These are phyloP conservation scores for Tonatia bakeri DNA, from an alignment of 2,113 vertebrate species.

Conservation along the genomic window DNA sequence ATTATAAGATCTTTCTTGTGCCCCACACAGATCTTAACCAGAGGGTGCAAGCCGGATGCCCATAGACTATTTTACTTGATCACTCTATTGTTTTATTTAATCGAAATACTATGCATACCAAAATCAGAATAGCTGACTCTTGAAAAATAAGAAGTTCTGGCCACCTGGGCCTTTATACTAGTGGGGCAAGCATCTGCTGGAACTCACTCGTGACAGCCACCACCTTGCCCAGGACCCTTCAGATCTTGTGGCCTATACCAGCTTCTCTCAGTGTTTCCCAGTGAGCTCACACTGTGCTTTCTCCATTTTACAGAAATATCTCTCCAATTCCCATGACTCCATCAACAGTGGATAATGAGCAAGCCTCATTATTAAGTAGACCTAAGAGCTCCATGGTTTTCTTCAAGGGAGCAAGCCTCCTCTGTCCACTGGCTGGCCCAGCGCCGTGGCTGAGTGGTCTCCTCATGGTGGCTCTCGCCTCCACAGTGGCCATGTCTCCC, in stretches of 20 bases:
- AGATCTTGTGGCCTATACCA: neutral
- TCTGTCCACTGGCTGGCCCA: neutral
- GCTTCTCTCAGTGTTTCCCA: neutral
- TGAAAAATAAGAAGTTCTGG: neutral
- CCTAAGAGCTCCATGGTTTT: neutral
- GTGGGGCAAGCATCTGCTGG: neutral
- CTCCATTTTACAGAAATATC: neutral
- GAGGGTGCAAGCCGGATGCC: neutral
- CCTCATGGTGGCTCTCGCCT: fast-evolving
- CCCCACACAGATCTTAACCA: neutral
- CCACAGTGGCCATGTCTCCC: neutral
- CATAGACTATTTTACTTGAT: neutral
- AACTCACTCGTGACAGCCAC: neutral
- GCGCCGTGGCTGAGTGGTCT: neutral
- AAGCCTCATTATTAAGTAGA: too few relatives aligned
- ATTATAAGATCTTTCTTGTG: neutral
- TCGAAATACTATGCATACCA: neutral
- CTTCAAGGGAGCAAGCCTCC: neutral
- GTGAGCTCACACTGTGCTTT: neutral
- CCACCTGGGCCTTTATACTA: neutral
- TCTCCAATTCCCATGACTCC: neutral
- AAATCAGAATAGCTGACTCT: neutral
- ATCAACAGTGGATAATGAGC: neutral
- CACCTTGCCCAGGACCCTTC: neutral
- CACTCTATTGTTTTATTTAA: neutral